Percentiles rank a stretch among this genome's conserved stretches.
These are phyloP conservation scores for Theocolax elegans DNA, from an alignment of 1,140 invertebrate species.

Conservation along the genomic window DNA sequence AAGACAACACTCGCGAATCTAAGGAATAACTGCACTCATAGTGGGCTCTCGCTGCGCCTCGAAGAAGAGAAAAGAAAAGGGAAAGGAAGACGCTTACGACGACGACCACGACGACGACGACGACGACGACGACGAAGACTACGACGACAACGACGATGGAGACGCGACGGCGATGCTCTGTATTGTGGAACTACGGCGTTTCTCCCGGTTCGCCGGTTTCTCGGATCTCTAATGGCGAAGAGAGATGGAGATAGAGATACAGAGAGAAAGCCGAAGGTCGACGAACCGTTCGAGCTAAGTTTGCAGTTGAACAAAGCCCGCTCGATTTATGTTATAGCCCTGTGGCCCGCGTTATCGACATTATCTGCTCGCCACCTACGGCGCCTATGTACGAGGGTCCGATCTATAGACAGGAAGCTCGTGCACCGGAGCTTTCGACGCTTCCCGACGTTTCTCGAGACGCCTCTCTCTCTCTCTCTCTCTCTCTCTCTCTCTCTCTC, in stretches of 20 bases:
- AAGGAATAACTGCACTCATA: slow-evolving; percentile 21
- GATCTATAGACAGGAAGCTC: slow-evolving; percentile 16
- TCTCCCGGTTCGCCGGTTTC: slow-evolving; percentile 16
- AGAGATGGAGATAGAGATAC: not conserved
- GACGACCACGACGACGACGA: not conserved
- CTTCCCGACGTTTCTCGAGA: not conserved
- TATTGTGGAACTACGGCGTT: slow-evolving; percentile 13
- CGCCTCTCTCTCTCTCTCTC: not conserved
- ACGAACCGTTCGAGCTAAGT: slow-evolving; percentile 29
- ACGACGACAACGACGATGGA: not conserved
- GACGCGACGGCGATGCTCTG: not conserved
- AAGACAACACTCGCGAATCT: slow-evolving; percentile 14
- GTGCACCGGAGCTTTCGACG: slow-evolving; percentile 13
- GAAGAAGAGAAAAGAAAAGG: slow-evolving; percentile 1
- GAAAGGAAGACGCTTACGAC: not conserved
- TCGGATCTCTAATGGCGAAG: not conserved
- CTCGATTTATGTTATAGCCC: slow-evolving; percentile 35
- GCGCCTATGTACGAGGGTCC: not conserved
- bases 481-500: not conserved
- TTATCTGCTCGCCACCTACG: slow-evolving; percentile 35
- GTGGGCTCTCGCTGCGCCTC: too few species aligned
- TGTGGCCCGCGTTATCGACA: slow-evolving; percentile 28
- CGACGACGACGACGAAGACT: not conserved
- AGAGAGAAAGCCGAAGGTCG: slow-evolving; percentile 20
- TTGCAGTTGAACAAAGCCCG: slow-evolving; percentile 38